Evolutionary conservation across 2,797 vertebrate species (phyloP), one percentile per base, ranked within the genome.

Genomic region (Catostomus latipinnis): DNA sequence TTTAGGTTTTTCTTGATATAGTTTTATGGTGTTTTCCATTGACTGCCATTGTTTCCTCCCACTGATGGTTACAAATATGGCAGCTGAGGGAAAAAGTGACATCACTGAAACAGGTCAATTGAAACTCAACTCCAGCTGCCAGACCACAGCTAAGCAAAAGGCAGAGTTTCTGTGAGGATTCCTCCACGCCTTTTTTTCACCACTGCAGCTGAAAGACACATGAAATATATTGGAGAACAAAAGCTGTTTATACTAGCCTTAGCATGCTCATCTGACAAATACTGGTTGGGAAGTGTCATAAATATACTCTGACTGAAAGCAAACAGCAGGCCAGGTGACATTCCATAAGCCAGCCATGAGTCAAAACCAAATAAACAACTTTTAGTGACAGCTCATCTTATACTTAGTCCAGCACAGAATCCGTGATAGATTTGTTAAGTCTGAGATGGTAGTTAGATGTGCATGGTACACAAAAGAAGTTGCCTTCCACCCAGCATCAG

Each of bases 41-140:
- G 1, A 34, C 34, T 34, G 34, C 34, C 34, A 4, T 34, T 34
- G 34, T 34, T 34, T 34, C 34, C 34, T 34, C 34, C 34, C 34
- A 34, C 34, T 34, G 34, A 34, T 34, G 4, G 34, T 34, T 4
- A 34, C 34, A 34, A 34, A 34, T 34, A 34, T 34, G 2, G 34
- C 34, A 34, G 34, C 34, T 34, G 34, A 34, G 34, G 34, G 34
- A 34, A 34, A 34, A 34, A 3, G 34, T 3, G 34, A 34, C 34
- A 34, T 34, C 34, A 34, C 34, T 34, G 34, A 34, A 34, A 34
- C 34, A 34, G 34, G 34, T 34, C 34, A 34, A 34, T 11, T 6
- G 67, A 63, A 78, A 78, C 76, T 43, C 0, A 8, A 78, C 76
- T 70, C 60, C 43, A 71, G 54, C 18, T 71, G 46, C 68, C 54